Percentiles rank a stretch among this genome's conserved stretches.
phyloP scores from a whole-genome alignment of 2,113 vertebrate species.

The Spizaetus ornatus region DNA sequence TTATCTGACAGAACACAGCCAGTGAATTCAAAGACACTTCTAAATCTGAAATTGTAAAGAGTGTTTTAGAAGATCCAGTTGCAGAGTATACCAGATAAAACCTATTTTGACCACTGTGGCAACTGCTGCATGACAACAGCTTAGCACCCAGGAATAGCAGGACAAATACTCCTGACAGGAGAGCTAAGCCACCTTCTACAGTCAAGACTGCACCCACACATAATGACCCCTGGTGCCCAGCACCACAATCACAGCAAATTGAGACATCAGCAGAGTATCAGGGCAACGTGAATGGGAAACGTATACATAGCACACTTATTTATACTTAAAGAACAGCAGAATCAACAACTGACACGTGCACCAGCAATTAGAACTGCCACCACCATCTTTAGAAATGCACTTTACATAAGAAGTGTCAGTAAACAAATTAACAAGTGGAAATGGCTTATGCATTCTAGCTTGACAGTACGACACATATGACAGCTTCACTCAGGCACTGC shows the following conservation, averaged over 20 bases:
- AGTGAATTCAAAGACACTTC: neutral
- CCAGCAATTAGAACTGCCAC: neutral
- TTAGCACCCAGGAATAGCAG: neutral
- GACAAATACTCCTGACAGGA: neutral
- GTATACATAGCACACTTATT: neutral
- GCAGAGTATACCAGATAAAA: neutral
- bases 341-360: neutral
- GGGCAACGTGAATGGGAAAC: rapidly evolving
- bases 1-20: neutral
- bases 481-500: neutral
- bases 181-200: neutral
- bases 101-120: neutral
- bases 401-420: neutral
- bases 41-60: neutral
- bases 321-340: neutral
- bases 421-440: neutral
- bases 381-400: neutral
- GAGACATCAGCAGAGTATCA: neutral
- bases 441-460: neutral
- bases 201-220: neutral
- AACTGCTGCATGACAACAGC: neutral
- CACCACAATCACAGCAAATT: neutral
- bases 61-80: neutral
- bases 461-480: neutral
- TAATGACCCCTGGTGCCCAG: neutral